Evolutionary conservation across 2,888 invertebrate genomes (phyloP).

Genomic region (Archips crataeganus): DNA sequence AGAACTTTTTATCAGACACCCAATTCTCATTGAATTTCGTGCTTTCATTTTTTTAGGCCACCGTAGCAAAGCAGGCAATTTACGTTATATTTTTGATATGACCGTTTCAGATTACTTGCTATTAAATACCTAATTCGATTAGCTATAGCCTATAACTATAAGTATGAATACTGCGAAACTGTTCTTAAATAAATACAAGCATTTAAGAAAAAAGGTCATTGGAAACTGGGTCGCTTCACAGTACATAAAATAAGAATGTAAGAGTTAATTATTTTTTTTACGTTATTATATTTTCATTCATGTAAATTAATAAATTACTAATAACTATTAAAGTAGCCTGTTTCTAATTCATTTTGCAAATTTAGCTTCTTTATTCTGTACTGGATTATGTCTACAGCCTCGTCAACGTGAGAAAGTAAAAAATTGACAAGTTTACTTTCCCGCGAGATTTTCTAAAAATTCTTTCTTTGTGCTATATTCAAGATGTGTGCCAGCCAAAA

Average conservation of each 20-base stretch:
- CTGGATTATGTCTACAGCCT: too few relatives aligned
- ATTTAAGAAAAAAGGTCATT: background rate
- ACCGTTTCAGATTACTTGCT: background rate
- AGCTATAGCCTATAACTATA: background rate
- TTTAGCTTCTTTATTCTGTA: too few relatives aligned
- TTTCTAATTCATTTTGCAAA: too few relatives aligned
- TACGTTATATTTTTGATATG: background rate
- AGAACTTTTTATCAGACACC: constrained; percentile 14
- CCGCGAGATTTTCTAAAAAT: too few relatives aligned
- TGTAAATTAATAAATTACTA: too few relatives aligned
- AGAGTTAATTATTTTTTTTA: too few relatives aligned
- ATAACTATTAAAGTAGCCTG: too few relatives aligned
- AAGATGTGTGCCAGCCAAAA: too few relatives aligned
- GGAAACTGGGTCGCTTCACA: background rate
- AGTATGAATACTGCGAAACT: background rate
- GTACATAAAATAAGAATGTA: background rate
- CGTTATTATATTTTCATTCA: too few relatives aligned
- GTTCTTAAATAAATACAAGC: background rate
- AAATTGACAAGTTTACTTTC: too few relatives aligned
- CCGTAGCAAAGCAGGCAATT: background rate
- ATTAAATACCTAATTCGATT: background rate
- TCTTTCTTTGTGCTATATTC: too few relatives aligned
- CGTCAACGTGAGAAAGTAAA: too few relatives aligned
- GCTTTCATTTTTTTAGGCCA: background rate
- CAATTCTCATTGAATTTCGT: constrained; percentile 11